Evolutionary conservation across 2,113 vertebrate genomes (phyloP), one percentile per base, ranked within the genome.

Genomic region (Trogon surrucura): DNA sequence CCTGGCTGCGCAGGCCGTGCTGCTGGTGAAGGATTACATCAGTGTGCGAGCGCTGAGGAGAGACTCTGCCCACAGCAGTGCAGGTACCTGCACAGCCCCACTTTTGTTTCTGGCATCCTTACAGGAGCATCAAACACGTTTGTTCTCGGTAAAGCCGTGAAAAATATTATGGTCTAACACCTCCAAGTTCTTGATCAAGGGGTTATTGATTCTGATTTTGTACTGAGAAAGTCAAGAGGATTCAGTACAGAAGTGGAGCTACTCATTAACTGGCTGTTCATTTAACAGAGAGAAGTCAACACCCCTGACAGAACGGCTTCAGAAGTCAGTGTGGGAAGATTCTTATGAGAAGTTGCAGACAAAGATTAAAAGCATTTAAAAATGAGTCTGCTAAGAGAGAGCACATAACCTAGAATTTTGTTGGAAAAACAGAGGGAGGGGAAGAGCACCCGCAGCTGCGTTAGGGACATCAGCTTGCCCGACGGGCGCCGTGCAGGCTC

Each of bases 41-140:
- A 4, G 34, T 3, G 38, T 29, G 45, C 5, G 14, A 1, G 23
- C 2, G 34, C 34, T 14, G 77, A n/a, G 71, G n/a, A 9, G 23
- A 16, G 17, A 3, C 47, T 19, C 25, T 2, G 41, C 44, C 4
- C 32, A 5, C 0, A 2, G 38, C 47, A 17, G n/a, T 0, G 2
- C 57, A 4, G 71, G 72, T 9, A 5, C 53, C 32, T 2, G 6
- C 48, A 0, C 0, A 2, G 20, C 26, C 27, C 36, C 1, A 0
- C 5, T 20, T 67, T 32, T 67, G 26, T 30, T 72, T 30, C 64
- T 88, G 78, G 58, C 54, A 13, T 53, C 36, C 44, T 36, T 50
- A 25, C 44, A 16, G 72, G 36, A 53, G 32, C 64, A 51, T 20
- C 25, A 9, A 58, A 44, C 22, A 10, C 57, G 10, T 61, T 30